Evolutionary conservation across 2,888 invertebrate species (phyloP).

Genomic region (Sinodicranocentrus sp.): DNA sequence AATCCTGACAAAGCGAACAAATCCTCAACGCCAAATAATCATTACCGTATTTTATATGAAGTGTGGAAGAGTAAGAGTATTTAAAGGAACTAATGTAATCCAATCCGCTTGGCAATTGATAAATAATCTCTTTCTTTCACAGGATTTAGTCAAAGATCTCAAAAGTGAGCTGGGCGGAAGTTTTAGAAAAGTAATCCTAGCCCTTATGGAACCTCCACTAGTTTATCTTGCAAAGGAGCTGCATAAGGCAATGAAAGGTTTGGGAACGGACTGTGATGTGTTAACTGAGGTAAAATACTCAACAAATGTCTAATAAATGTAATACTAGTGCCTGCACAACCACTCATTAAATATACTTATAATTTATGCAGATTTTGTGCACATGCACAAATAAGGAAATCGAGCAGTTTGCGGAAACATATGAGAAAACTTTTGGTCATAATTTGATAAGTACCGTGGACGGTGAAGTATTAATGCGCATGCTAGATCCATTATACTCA

Average conservation of each 20-base stretch:
- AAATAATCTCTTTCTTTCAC: conserved; percentile 29
- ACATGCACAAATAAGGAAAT: conserved; percentile 67
- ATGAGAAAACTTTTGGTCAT: conserved; percentile 55
- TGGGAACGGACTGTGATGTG: conserved; percentile 67
- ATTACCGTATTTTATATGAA: conserved; percentile 81
- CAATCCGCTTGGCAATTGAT: background rate
- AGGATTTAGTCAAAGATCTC: conserved; percentile 85
- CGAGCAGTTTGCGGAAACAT: conserved; percentile 57
- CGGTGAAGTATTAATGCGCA: conserved; percentile 63
- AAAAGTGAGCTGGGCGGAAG: conserved; percentile 87
- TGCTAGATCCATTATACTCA: conserved; percentile 21
- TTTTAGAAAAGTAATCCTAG: conserved; percentile 87
- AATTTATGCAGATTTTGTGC: conserved; percentile 53
- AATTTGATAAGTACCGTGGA: conserved; percentile 57
- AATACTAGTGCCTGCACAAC: background rate
- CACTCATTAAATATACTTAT: background rate
- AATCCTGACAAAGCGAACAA: conserved; percentile 85
- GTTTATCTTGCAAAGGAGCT: conserved; percentile 79
- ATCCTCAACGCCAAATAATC: conserved; percentile 86
- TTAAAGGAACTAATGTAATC: background rate
- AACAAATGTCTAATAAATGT: background rate
- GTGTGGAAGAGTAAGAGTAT: conserved; percentile 79
- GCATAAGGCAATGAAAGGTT: conserved; percentile 77
- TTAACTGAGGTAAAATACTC: conserved; percentile 56
- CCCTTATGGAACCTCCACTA: conserved; percentile 83